Evolutionary conservation across 1,140 invertebrate genomes (phyloP).

Genomic region (Andrena cerasifolii): DNA sequence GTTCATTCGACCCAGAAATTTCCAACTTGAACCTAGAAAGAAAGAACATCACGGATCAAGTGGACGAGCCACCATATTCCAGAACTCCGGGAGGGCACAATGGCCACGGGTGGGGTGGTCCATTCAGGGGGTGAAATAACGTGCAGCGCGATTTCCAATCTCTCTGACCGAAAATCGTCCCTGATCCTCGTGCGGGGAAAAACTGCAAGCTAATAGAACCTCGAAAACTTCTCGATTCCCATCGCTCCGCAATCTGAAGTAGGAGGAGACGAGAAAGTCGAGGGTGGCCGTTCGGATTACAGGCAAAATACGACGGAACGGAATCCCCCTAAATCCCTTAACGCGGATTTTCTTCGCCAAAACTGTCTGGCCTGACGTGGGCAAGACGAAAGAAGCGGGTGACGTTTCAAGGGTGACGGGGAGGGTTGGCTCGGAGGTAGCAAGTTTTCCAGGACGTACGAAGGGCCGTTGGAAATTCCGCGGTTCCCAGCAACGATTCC

Average conservation of each 20-base stretch:
- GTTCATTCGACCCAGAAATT: constrained; percentile 11
- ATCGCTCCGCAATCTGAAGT: background rate
- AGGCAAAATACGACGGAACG: constrained; percentile 77
- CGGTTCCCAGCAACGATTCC: constrained; percentile 56
- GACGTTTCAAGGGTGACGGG: background rate
- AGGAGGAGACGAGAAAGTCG: background rate
- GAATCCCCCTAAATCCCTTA: constrained; percentile 77
- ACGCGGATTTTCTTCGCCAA: constrained; percentile 50
- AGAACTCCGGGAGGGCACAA: constrained; percentile 11
- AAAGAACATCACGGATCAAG: background rate
- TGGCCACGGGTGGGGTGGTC: background rate
- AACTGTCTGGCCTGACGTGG: background rate
- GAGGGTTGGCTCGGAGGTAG: background rate
- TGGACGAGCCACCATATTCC: constrained; percentile 7
- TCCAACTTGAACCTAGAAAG: background rate
- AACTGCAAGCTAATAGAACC: constrained; percentile 37
- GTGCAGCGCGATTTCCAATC: constrained; percentile 61
- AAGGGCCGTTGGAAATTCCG: constrained; percentile 64
- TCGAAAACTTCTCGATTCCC: constrained; percentile 41
- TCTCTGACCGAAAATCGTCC: constrained; percentile 62
- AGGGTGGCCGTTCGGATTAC: constrained; percentile 72
- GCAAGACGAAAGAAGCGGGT: background rate
- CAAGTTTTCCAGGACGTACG: background rate
- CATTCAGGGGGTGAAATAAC: constrained; percentile 57
- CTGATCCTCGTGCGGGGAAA: constrained; percentile 47